Percentiles rank a stretch among this genome's conserved stretches.
Conservation (phyloP, 1,140 invertebrate species). For the Papilio polytes region DNA sequence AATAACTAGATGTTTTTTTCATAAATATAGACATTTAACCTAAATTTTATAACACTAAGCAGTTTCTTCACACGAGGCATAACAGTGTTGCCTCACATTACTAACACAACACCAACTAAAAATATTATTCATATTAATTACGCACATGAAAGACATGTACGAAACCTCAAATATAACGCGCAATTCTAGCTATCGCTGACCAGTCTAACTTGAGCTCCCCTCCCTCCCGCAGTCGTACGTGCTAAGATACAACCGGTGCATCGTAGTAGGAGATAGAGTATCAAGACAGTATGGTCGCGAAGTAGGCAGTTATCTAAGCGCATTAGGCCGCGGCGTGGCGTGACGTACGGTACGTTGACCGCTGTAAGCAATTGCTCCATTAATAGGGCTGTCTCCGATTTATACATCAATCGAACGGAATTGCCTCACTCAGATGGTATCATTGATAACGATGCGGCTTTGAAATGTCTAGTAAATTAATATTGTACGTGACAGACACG, state of each 20-base stretch:
- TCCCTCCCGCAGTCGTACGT: not conserved
- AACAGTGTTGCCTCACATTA: slow-evolving; percentile 1
- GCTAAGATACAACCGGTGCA: slow-evolving; percentile 30
- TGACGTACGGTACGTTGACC: slow-evolving; percentile 75
- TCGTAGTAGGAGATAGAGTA: slow-evolving; percentile 40
- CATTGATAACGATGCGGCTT: not conserved
- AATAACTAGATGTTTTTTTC: too few relatives aligned
- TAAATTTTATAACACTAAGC: not conserved
- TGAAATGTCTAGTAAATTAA: slow-evolving; percentile 16
- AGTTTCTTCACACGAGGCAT: not conserved
- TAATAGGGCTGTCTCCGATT: slow-evolving; percentile 59
- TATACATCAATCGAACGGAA: slow-evolving; percentile 37
- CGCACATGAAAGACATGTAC: slow-evolving; percentile 43
- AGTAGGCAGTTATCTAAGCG: slow-evolving; percentile 76
- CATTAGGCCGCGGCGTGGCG: slow-evolving; percentile 75
- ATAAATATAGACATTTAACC: not conserved
- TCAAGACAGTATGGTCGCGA: slow-evolving; percentile 54
- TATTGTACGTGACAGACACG: slow-evolving; percentile 18
- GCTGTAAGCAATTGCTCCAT: slow-evolving; percentile 70
- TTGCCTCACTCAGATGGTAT: slow-evolving; percentile 14
- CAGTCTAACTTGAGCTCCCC: not conserved
- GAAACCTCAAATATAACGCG: slow-evolving; percentile 73
- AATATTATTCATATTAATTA: slow-evolving; percentile 20
- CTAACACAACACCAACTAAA: slow-evolving; percentile 21
- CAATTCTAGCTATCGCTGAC: slow-evolving; percentile 63